Percentiles rank a stretch among this genome's conserved stretches.
These are phyloP conservation scores for Phrynosoma blainvillii DNA, from an alignment of 2,113 vertebrate genomes.

Conservation along the genomic window DNA sequence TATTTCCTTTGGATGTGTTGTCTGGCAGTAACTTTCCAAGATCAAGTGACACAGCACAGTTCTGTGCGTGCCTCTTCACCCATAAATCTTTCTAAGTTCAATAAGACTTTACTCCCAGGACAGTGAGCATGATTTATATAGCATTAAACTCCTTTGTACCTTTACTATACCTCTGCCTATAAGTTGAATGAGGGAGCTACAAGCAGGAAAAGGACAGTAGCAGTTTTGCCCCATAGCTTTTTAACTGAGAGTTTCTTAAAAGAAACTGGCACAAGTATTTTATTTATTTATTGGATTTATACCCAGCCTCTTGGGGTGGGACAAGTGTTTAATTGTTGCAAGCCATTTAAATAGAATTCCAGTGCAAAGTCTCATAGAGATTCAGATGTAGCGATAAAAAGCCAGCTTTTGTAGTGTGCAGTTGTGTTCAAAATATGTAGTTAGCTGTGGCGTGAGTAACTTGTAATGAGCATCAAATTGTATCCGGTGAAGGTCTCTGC, in stretches of 20 bases:
- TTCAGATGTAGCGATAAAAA: not conserved
- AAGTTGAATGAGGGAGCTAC: not conserved
- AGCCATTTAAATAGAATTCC: not conserved
- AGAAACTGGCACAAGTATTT: not conserved
- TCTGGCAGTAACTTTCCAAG: not conserved
- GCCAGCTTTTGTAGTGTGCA: not conserved
- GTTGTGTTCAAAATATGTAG: conserved; percentile 21
- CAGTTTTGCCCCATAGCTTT: not conserved
- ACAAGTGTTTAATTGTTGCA: not conserved
- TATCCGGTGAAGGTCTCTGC: conserved; percentile 42
- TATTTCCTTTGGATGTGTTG: not conserved
- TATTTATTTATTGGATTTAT: no score
- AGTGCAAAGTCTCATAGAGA: not conserved
- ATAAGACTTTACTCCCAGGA: not conserved
- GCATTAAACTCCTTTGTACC: not conserved
- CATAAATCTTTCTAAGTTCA: not conserved
- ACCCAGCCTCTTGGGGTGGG: no score
- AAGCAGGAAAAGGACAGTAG: not conserved
- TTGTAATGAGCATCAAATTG: conserved; percentile 26
- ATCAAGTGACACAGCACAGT: not conserved
- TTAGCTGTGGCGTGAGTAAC: not conserved
- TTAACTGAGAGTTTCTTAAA: not conserved
- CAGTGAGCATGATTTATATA: not conserved
- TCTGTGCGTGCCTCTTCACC: not conserved
- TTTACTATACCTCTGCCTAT: not conserved